Base-by-base conservation (phyloP, 1,140 invertebrate species). In the Coelopa frigida region DNA sequence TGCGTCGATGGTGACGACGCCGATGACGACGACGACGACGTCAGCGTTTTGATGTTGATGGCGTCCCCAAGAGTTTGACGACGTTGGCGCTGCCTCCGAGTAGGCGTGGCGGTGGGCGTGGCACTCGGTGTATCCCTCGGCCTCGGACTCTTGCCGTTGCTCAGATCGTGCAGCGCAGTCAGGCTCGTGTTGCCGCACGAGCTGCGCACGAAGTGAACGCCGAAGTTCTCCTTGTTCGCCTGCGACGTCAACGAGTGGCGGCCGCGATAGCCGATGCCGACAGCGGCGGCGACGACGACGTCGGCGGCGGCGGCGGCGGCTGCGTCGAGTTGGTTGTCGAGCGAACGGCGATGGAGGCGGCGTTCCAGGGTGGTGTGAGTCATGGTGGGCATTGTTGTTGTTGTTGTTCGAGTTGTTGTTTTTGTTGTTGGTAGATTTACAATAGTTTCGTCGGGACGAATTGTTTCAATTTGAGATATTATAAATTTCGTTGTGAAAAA, bases 201-300 rank as follows among this genome's bases (percentile, higher is more conserved):
- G 22, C 60, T 66, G 49, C 58, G 61, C 56, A 62, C 56, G 23
- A 63, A 66, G 44, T 66, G 62, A 0, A 66, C 58, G 8, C 62
- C 62, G 17, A 59, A 66, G 44, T 66, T 66, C 47, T 66, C 62
- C 45, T 66, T 66, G 41, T 66, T 66, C 17, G 56, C 40, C 3
- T 37, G 24, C 2, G 33, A 35, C 2, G 40, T 51, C 26, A 47
- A 23, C 11, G 44, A 47, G n/a, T 46, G 37, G 1, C 43, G 38
- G 4, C 23, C 18, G 4, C 32, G 56, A 22, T 43, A 31, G 3
- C 43, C 12, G 4, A 23, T 17, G 12, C 32, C 43, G 3, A 31
- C 43, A 6, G 44, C 20, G 31, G 49, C 50, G 35, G n/a, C 7
- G n/a, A 47, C 49, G 6, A 51, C n/a, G n/a, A 7, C 27, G 18